Percentiles rank a stretch among this genome's conserved stretches.
phyloP scores from a whole-genome alignment of 2,113 vertebrate genomes.

The Chiloscyllium plagiosum region DNA sequence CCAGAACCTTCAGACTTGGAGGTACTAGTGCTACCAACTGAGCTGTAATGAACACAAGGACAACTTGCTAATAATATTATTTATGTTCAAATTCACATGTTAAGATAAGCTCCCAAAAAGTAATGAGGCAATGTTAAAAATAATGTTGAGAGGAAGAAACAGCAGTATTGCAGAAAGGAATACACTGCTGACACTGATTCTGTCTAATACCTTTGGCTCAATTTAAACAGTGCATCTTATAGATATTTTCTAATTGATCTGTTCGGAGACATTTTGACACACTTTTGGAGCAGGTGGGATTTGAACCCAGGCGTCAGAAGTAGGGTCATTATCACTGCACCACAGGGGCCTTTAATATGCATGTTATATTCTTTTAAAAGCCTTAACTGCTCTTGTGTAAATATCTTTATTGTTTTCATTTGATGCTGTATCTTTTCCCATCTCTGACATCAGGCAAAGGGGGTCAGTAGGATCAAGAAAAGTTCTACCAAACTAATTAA shows the following conservation, averaged over 20 bases:
- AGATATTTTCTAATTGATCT: no score
- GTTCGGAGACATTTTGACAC: no score
- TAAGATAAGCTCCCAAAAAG: not conserved
- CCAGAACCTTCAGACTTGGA: not conserved
- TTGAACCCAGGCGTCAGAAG: no score
- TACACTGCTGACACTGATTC: not conserved
- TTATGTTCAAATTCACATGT: not conserved
- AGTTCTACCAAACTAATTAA: not conserved
- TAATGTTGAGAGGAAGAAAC: not conserved
- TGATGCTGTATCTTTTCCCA: not conserved
- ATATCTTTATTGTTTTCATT: not conserved
- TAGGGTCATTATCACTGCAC: no score
- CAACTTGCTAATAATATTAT: not conserved
- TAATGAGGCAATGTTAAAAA: no score
- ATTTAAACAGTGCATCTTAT: not conserved
- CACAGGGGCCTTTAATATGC: not conserved
- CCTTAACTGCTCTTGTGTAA: not conserved
- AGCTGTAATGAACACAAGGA: not conserved
- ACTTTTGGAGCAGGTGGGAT: no score
- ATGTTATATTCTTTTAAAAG: not conserved
- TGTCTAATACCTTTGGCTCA: not conserved
- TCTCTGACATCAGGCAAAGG: not conserved
- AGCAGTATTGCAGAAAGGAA: not conserved
- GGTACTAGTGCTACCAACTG: not conserved
- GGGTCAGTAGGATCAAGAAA: not conserved